Evolutionary conservation across 2,797 vertebrate species (phyloP), one percentile per base, ranked within the genome.

Genomic region (Telmatherina bonti): DNA sequence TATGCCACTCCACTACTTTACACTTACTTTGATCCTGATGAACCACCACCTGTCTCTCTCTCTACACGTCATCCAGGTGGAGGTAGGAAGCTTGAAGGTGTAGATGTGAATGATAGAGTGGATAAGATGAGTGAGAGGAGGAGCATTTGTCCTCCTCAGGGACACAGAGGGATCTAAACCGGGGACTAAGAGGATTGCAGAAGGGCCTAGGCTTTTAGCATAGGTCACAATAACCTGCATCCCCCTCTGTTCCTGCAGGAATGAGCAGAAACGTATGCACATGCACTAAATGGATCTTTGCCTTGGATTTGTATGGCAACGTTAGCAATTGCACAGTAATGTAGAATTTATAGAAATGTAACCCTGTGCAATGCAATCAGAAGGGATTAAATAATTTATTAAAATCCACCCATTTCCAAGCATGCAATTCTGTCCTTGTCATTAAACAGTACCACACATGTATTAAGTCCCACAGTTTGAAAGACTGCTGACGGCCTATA

Each of bases 111-210:
- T 67, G 82, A 81, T 72, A 54, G 69, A 79, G 55, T 62, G 57
- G 67, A 80, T 74, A 60, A 76, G 75, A 78, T 72, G 72, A 85
- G 62, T 59, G 52, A 67, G 66, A 76, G 64, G 81, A 69, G 71
- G 60, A 59, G 72, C 51, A 69, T 76, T 83, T 84, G 85, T 89
- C 91, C 84, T 91, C 76, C 76, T 83, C 29, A 7, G 79, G 86
- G 89, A 89, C 86, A 82, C 66, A 72, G 77, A 88, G 83, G 88
- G 88, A 92, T 90, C 81, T 93, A 86, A 89, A 70, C 74, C 80
- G 90, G 74, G 79, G 71, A 82, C 65, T 94, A 94, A 95, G 92
- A 93, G 91, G 94, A 95, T 94, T 95, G 81, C 70, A 70, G 57
- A 36, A 83, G 79, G 84, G 70, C 82, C 82, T 59, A 82, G 82